Evolutionary conservation across 2,797 vertebrate species (phyloP).

Genomic region (Hoplostethus mediterraneus): DNA sequence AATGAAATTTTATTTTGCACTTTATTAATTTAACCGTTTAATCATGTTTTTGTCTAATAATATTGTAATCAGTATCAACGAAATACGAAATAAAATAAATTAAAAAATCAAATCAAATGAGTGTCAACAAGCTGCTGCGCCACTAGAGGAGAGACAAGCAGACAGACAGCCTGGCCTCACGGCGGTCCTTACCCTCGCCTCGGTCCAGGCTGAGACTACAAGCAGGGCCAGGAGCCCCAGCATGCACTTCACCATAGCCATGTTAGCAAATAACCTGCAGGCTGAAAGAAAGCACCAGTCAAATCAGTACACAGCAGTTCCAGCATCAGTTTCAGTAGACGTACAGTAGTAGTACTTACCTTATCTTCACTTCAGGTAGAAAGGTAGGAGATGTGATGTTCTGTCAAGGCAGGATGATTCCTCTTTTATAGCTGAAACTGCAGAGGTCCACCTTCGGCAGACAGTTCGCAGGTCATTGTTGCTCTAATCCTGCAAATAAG

Average conservation of each 20-base stretch:
- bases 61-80: too few species aligned
- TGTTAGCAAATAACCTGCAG: constrained; percentile 17
- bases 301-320: not conserved
- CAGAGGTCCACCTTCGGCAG: not conserved
- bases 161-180: not conserved
- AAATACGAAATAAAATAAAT: too few species aligned
- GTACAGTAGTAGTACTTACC: not conserved
- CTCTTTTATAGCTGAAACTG: constrained; percentile 16
- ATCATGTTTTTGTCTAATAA: too few species aligned
- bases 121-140: not conserved
- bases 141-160: not conserved
- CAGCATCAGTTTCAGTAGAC: not conserved
- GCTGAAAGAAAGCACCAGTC: not conserved
- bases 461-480: not conserved
- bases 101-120: not conserved
- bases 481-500: constrained; percentile 2
- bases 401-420: accelerated
- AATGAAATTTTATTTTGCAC: too few species aligned
- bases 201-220: constrained; percentile 16
- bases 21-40: too few species aligned
- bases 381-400: not conserved
- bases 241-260: constrained; percentile 48
- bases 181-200: constrained; percentile 17
- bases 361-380: not conserved
- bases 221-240: constrained; percentile 40